A percentile compares a stretch with the other conserved stretches of the same genome.
Evolutionary conservation across 2,888 invertebrate species (phyloP).

Genomic region (Tachina lurida): DNA sequence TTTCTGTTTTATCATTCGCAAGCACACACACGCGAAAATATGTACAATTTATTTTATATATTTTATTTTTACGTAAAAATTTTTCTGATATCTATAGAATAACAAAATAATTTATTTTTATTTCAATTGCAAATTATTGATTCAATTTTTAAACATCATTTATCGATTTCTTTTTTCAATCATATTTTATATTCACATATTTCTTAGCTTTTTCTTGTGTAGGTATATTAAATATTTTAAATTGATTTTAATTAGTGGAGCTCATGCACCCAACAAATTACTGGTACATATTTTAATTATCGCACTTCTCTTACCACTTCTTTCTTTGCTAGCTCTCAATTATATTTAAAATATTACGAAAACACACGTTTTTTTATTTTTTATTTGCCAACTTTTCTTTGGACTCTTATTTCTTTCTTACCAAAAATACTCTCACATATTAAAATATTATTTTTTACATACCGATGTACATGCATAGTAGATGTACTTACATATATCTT

Average conservation of each 20-base stretch:
- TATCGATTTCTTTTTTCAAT: constrained; percentile 23
- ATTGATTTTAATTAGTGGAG: constrained; percentile 60
- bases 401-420: constrained; percentile 40
- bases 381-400: constrained; percentile 50
- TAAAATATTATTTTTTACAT: constrained; percentile 44
- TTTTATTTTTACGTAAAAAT: constrained; percentile 9
- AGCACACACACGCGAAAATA: not conserved
- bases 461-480: constrained; percentile 19
- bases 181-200: constrained; percentile 2
- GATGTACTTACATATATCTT: not conserved
- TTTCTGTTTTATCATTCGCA: constrained; percentile 17
- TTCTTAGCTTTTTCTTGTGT: constrained; percentile 12
- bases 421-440: constrained; percentile 36
- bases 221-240: constrained; percentile 37
- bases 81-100: not conserved
- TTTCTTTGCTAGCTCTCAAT: constrained; percentile 47
- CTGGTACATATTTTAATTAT: constrained; percentile 57
- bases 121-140: constrained; percentile 38
- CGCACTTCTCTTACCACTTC: constrained; percentile 62
- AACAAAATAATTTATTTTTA: not conserved
- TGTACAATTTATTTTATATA: too few relatives aligned
- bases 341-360: constrained; percentile 36
- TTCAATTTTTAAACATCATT: constrained; percentile 22
- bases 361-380: constrained; percentile 41
- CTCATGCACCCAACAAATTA: constrained; percentile 70